Evolutionary conservation across 2,113 vertebrate species (phyloP).

Genomic region (Channa argus): DNA sequence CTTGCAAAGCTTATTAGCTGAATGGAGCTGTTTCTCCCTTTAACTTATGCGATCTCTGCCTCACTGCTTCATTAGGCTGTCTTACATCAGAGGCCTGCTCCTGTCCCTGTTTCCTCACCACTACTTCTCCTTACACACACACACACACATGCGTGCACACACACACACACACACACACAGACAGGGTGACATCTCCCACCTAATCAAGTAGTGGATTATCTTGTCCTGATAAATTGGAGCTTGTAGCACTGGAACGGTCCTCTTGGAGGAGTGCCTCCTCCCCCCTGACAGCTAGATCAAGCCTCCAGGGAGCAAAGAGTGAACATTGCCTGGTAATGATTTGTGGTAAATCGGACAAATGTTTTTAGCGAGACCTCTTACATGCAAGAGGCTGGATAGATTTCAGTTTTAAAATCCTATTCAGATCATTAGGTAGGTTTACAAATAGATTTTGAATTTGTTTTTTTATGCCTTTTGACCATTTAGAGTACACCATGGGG

Average conservation of each 20-base stretch:
- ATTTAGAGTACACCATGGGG: background rate
- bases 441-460: background rate
- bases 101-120: constrained; percentile 46
- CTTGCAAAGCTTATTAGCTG: constrained; percentile 77
- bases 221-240: constrained; percentile 87
- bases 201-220: constrained; percentile 86
- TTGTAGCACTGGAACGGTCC: constrained; percentile 79
- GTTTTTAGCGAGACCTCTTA: constrained; percentile 79
- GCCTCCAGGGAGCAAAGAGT: constrained; percentile 78
- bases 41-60: constrained; percentile 62
- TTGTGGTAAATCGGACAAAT: constrained; percentile 84
- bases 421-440: constrained; percentile 22
- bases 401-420: constrained; percentile 39
- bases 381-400: constrained; percentile 72
- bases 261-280: constrained; percentile 78
- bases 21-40: constrained; percentile 61
- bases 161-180: constrained; percentile 8
- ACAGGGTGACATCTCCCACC: constrained; percentile 80
- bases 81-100: constrained; percentile 59
- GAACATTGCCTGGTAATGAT: constrained; percentile 81
- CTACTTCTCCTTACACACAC: constrained; percentile 24
- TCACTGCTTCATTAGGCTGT: constrained; percentile 68
- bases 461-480: background rate
- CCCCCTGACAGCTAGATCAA: constrained; percentile 76
- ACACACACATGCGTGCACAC: constrained; percentile 62